Evolutionary conservation across 2,797 vertebrate genomes (phyloP), one percentile per base, ranked within the genome.

Genomic region (Acipenser ruthenus): DNA sequence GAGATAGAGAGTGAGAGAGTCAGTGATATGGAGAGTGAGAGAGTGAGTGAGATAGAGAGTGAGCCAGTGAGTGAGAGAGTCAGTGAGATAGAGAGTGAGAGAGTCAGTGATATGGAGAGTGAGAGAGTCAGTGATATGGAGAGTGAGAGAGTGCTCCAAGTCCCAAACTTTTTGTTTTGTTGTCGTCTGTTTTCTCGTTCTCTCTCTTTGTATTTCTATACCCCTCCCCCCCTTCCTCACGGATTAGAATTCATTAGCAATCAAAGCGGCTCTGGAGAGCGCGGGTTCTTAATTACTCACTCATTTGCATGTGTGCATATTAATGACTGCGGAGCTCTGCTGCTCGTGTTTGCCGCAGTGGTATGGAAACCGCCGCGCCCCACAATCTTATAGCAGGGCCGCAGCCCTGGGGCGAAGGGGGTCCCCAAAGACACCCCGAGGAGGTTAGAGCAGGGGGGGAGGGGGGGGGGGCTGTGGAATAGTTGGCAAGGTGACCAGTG

Each of bases 221-320:
- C 83, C 84, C 86, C 85, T 82, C 81, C 81, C 83, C 84, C 85
- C 83, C 82, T 86, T 89, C 84, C 87, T 89, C 88, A 86, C 87
- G 90, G 88, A 91, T 90, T 91, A 90, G 88, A 91, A 91, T 90
- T 91, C 86, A 90, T 89, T 90, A 91, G 89, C 89, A 91, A 91
- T 91, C 89, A 91, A 90, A 91, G 87, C 87, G 88, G 84, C 89
- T 90, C 89, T 84, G 89, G 88, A 90, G 89, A 90, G 86, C 82
- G 85, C 86, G 83, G 84, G 88, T 87, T 90, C 90, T 93, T 95
- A 91, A 93, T 94, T 93, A 93, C 89, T 89, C 89, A 81, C 90
- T 93, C 79, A 93, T 97, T 98, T 96, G 92, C 94, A 96, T 96
- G 90, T 93, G 92, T 95, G 94, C 93, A 94, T 94, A 93, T 94